Conservation (phyloP, 2,888 invertebrate genomes). For the Lingula anatina region DNA sequence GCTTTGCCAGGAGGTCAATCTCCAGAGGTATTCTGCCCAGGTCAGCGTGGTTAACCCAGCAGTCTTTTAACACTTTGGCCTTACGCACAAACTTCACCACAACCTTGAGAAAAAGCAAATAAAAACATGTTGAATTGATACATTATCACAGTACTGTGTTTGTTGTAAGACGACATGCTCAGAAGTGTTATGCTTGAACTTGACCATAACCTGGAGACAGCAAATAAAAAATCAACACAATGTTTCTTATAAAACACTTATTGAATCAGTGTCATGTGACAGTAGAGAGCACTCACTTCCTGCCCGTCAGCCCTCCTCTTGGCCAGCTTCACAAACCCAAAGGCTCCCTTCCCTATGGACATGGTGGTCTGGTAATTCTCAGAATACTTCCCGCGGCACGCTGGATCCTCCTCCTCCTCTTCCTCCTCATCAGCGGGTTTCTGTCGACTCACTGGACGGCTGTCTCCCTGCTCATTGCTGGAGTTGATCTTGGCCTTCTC, state of each 20-base stretch:
- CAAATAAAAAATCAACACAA: constrained; percentile 1
- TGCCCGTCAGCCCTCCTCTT: constrained; percentile 61
- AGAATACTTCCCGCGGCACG: constrained; percentile 51
- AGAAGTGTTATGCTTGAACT: not conserved
- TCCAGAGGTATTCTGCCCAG: constrained; percentile 62
- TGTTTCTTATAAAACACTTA: not conserved
- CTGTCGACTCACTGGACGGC: too few species aligned
- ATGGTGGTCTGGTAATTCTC: constrained; percentile 60
- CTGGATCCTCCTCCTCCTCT: constrained; percentile 8
- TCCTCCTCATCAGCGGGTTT: constrained; percentile 4
- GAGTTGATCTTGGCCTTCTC: constrained; percentile 23
- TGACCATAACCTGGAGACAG: not conserved
- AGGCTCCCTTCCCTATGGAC: constrained; percentile 69
- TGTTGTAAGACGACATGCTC: not conserved
- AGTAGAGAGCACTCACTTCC: constrained; percentile 54
- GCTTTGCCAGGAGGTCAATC: constrained; percentile 62
- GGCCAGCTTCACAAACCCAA: constrained; percentile 69
- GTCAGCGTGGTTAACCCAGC: constrained; percentile 58
- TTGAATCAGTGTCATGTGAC: too few species aligned
- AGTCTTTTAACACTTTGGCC: constrained; percentile 64
- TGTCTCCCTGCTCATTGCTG: too few species aligned
- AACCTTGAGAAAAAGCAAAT: constrained; percentile 53
- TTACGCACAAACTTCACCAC: constrained; percentile 70
- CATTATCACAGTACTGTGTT: not conserved
- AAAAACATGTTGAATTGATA: not conserved